Evolutionary conservation across 2,113 vertebrate species (phyloP).

Genomic region (Tringa solitaria): DNA sequence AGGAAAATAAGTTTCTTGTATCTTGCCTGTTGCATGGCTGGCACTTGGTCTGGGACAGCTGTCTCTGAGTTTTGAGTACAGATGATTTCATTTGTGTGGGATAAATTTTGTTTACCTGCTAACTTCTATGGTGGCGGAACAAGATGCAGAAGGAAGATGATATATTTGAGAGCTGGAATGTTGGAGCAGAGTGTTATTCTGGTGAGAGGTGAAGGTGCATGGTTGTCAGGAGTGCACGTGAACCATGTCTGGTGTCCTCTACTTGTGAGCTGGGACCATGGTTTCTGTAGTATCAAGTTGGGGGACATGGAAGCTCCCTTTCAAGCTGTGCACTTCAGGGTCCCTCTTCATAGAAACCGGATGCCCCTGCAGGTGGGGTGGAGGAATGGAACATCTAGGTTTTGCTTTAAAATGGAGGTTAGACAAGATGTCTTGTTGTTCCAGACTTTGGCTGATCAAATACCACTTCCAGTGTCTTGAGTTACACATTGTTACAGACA

Average conservation of each 20-base stretch:
- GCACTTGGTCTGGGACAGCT: background rate
- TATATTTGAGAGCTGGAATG: background rate
- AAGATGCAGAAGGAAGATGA: background rate
- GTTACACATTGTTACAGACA: background rate
- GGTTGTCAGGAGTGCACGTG: background rate
- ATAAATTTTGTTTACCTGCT: background rate
- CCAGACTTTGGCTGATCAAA: background rate
- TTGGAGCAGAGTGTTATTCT: background rate
- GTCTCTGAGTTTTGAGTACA: background rate
- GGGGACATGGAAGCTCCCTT: background rate
- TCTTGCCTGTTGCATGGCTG: background rate
- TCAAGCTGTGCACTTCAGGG: background rate
- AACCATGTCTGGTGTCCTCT: background rate
- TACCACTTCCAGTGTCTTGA: background rate
- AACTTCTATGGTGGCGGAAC: background rate
- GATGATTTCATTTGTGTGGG: background rate
- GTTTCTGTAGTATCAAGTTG: background rate
- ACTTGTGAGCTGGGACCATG: rapidly evolving
- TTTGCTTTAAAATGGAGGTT: background rate
- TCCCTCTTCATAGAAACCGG: background rate
- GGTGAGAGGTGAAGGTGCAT: background rate
- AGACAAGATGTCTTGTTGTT: background rate
- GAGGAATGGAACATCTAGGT: background rate
- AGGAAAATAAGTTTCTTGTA: background rate
- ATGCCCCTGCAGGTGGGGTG: background rate